Percentiles rank a stretch among this genome's conserved stretches.
Evolutionary conservation across 2,797 vertebrate species (phyloP).

Genomic region (Morus bassanus): DNA sequence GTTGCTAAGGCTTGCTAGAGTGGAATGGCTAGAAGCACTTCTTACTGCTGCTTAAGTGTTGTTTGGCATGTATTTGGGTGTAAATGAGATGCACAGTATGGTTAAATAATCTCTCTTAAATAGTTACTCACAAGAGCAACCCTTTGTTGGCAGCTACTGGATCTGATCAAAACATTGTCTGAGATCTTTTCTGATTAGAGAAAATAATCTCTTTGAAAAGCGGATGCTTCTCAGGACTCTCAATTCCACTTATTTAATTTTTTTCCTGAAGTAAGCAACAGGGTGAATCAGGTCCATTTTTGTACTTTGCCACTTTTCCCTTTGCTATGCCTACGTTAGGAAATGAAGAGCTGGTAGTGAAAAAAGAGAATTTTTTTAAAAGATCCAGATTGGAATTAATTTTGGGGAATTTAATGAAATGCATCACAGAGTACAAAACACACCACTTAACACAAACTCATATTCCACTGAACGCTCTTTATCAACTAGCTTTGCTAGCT

Average conservation of each 20-base stretch:
- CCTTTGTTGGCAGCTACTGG: not conserved
- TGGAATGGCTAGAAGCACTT: not conserved
- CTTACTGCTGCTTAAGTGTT: not conserved
- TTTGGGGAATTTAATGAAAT: accelerated
- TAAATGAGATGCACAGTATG: not conserved
- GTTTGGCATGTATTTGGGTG: not conserved
- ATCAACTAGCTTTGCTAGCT: not conserved
- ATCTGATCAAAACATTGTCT: not conserved
- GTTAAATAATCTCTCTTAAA: not conserved
- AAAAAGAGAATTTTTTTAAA: not conserved
- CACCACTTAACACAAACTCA: not conserved
- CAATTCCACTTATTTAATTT: not conserved
- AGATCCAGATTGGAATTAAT: not conserved
- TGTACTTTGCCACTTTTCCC: not conserved
- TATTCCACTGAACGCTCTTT: not conserved
- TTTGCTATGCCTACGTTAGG: not conserved
- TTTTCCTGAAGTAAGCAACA: not conserved
- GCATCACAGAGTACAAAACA: not conserved
- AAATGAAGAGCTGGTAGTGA: not conserved
- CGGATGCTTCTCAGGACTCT: not conserved
- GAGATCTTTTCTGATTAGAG: not conserved
- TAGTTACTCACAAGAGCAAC: not conserved
- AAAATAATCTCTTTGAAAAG: not conserved
- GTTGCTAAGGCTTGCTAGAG: not conserved
- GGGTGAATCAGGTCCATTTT: not conserved